Percentiles rank a stretch among this genome's conserved stretches.
Evolutionary conservation across 2,113 vertebrate genomes (phyloP).

Genomic region (Dinomys branickii): DNA sequence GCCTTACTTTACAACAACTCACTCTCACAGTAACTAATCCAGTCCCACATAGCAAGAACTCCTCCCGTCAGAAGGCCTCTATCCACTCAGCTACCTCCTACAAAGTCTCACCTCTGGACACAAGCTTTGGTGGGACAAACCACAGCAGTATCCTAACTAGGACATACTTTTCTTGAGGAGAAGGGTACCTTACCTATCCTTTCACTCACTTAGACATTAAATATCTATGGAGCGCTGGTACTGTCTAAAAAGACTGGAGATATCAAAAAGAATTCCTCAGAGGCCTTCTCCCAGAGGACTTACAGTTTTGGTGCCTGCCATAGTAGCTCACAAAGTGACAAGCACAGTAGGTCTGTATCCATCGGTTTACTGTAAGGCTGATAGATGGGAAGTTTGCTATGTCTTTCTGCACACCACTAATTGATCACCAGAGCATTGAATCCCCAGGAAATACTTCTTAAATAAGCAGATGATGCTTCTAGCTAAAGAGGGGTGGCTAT

Average conservation of each 20-base stretch:
- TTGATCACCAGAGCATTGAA: background rate
- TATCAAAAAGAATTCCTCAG: background rate
- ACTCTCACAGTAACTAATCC: background rate
- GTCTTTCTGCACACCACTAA: background rate
- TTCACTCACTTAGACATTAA: background rate
- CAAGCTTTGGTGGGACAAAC: background rate
- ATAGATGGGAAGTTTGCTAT: background rate
- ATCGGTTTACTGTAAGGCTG: background rate
- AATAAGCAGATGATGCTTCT: background rate
- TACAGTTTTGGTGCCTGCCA: background rate
- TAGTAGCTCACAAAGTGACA: background rate
- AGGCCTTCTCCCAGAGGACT: background rate
- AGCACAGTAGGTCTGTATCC: background rate
- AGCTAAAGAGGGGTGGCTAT: background rate
- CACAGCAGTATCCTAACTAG: background rate
- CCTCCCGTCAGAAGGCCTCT: background rate
- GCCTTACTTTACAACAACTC: background rate
- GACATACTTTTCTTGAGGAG: background rate
- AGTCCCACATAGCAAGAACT: background rate
- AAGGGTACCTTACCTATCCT: background rate
- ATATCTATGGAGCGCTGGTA: background rate
- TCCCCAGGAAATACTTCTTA: background rate
- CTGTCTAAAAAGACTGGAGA: background rate
- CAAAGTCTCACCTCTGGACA: background rate
- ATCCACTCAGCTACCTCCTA: background rate